Conservation (phyloP, 64 coral and sea anemone species). For the Montipora capricornis region DNA sequence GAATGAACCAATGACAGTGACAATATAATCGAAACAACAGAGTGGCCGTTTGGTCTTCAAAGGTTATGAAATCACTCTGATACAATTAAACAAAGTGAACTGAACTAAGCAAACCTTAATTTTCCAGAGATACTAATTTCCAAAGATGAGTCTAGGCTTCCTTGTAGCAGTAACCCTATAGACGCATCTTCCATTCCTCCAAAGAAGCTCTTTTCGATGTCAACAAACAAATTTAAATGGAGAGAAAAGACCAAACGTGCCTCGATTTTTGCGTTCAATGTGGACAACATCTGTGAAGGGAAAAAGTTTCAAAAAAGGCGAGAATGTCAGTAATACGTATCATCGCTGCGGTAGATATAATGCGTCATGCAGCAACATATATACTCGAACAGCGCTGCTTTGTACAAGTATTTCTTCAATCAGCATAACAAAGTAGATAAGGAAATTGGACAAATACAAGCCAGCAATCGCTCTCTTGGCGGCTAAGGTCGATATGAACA, state of each 20-base stretch:
- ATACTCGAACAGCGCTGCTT: background rate
- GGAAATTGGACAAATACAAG: background rate
- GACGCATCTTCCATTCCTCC: conserved; percentile 17
- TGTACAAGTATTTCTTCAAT: background rate
- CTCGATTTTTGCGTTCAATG: background rate
- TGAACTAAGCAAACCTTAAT: conserved; percentile 15
- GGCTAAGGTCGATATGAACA: background rate
- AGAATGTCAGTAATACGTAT: background rate
- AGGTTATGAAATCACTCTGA: no score
- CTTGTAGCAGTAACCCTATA: conserved; percentile 19
- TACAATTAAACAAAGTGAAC: no score
- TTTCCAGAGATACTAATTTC: background rate
- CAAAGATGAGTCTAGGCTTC: background rate
- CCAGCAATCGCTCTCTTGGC: background rate
- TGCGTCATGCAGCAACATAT: background rate
- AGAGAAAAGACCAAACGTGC: background rate
- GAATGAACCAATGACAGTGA: no score
- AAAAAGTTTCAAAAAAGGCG: background rate
- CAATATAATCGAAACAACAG: no score
- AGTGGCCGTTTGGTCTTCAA: no score
- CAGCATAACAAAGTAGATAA: background rate
- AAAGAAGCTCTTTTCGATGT: background rate
- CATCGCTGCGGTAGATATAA: background rate
- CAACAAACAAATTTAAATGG: background rate
- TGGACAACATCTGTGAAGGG: conserved; percentile 13